A percentile compares a stretch with the other conserved stretches of the same genome.
These are phyloP conservation scores for Scleropages formosus DNA, from an alignment of 2,797 vertebrate genomes.

Conservation along the genomic window DNA sequence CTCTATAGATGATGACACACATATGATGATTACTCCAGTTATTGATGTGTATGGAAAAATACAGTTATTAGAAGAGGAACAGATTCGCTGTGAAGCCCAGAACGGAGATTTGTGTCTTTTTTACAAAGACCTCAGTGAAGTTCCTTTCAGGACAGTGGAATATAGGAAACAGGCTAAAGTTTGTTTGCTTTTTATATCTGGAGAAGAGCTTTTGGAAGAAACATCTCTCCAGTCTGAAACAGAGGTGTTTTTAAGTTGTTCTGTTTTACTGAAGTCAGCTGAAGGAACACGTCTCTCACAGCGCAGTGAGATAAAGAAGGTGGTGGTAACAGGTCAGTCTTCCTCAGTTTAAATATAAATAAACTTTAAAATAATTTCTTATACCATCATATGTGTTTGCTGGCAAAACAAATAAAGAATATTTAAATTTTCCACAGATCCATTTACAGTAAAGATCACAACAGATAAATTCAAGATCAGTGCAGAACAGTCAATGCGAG, in stretches of 20 bases:
- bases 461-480: too few species aligned
- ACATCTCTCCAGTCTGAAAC: background rate
- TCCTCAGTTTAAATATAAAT: too few species aligned
- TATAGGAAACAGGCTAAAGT: background rate
- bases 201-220: slow-evolving; percentile 26
- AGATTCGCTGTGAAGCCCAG: background rate
- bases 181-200: background rate
- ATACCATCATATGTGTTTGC: too few species aligned
- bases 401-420: too few species aligned
- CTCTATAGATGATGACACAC: too few species aligned
- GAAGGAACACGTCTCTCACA: background rate
- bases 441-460: too few species aligned
- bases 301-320: too few species aligned
- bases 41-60: too few species aligned
- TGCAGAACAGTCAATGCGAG: background rate
- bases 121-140: slow-evolving; percentile 3
- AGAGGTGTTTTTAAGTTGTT: background rate
- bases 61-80: too few species aligned
- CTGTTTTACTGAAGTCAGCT: background rate
- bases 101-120: background rate
- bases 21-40: too few species aligned
- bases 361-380: too few species aligned
- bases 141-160: background rate
- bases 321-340: background rate
- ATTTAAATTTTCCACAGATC: too few species aligned